Evolutionary conservation across 2,888 invertebrate species (phyloP).

Genomic region (Drosophila demipolita): DNA sequence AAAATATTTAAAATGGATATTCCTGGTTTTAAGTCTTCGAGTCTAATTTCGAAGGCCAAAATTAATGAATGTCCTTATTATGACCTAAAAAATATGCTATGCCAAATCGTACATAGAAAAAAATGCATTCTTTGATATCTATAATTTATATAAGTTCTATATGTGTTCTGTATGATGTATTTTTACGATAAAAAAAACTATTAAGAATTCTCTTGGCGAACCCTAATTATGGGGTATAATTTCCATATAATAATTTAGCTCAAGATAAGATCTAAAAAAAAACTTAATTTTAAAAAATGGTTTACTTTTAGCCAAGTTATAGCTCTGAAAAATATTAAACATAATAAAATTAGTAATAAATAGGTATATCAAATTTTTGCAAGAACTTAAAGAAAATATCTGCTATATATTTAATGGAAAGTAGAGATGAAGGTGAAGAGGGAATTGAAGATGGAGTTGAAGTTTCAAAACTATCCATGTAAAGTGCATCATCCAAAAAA

Average conservation of each 20-base stretch:
- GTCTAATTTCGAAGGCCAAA: neutral
- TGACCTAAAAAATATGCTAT: slow-evolving; percentile 11
- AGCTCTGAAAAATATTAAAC: neutral
- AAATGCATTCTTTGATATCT: no score
- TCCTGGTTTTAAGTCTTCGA: neutral
- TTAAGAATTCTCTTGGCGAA: no score
- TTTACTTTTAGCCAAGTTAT: neutral
- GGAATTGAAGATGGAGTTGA: no score
- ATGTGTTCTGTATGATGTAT: no score
- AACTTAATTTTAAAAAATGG: no score
- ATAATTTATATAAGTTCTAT: no score
- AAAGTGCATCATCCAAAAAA: neutral
- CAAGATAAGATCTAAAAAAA: no score
- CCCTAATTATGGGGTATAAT: no score
- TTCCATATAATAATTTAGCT: no score
- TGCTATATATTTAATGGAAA: accelerated
- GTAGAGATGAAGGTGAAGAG: no score
- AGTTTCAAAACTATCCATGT: neutral
- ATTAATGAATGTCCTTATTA: neutral
- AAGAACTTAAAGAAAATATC: neutral
- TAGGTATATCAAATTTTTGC: neutral
- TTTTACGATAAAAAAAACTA: no score
- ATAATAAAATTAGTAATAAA: neutral
- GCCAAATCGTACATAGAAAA: neutral
- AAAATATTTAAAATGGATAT: neutral